Percentiles rank a stretch among this genome's conserved stretches.
Conservation (phyloP, 2,888 invertebrate species). For the Archaeoteleia sp. region DNA sequence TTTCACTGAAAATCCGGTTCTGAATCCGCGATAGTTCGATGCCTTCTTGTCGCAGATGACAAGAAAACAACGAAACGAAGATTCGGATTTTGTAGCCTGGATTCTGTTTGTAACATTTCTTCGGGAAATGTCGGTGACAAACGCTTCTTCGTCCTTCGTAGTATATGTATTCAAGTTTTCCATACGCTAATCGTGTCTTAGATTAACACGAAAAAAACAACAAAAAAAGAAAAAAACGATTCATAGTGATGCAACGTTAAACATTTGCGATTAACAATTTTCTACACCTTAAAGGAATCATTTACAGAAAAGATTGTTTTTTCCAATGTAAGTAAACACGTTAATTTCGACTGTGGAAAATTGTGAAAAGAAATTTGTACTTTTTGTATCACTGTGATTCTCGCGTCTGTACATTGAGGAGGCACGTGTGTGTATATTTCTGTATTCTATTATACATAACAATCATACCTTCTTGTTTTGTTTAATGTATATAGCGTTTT, state of each 20-base stretch:
- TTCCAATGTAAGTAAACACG: no score
- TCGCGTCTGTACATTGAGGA: conserved; percentile 25
- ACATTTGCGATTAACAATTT: conserved; percentile 21
- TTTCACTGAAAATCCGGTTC: neutral
- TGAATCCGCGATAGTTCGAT: conserved; percentile 23
- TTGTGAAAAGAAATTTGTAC: no score
- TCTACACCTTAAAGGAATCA: no score
- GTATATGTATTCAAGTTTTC: conserved; percentile 32
- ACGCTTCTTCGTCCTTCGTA: conserved; percentile 45
- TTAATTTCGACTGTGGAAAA: no score
- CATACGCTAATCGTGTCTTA: conserved; percentile 34
- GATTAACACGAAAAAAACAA: conserved; percentile 23
- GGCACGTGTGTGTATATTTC: conserved; percentile 31
- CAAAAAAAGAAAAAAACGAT: neutral
- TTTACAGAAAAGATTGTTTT: no score
- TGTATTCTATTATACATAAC: conserved; percentile 38
- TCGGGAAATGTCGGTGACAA: conserved; percentile 44
- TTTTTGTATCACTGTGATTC: conserved; percentile 47
- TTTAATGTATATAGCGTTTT: conserved; percentile 49
- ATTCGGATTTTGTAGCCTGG: conserved; percentile 26
- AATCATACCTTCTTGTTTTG: conserved; percentile 35
- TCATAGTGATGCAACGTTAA: conserved; percentile 15
- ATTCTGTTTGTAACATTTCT: conserved; percentile 45
- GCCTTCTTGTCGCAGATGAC: conserved; percentile 35
- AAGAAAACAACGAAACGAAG: conserved; percentile 38